Percentiles rank a stretch among this genome's conserved stretches.
These are phyloP conservation scores for Drosophila acutilabella DNA, from an alignment of 2,888 invertebrate species.

Conservation along the genomic window DNA sequence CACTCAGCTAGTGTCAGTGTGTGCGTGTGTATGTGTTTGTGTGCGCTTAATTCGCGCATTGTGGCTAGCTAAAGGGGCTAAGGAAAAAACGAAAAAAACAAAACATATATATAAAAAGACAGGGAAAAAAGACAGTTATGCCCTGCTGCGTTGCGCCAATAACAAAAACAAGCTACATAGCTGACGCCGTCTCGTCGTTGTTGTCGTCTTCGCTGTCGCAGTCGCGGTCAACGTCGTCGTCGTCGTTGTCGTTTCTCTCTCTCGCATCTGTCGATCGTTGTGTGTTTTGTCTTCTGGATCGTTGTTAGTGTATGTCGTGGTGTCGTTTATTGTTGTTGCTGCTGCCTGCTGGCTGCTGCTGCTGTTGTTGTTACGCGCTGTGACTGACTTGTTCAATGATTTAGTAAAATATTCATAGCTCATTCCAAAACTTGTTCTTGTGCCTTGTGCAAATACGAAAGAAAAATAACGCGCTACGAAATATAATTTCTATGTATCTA, in stretches of 20 bases:
- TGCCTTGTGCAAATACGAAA: slow-evolving; percentile 56
- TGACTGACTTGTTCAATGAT: slow-evolving; percentile 69
- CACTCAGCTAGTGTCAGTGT: slow-evolving; percentile 39
- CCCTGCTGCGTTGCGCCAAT: slow-evolving; percentile 72
- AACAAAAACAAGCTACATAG: slow-evolving; percentile 72
- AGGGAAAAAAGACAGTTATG: slow-evolving; percentile 71
- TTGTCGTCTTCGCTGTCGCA: slow-evolving; percentile 38
- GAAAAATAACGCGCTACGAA: slow-evolving; percentile 56
- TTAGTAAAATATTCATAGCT: slow-evolving; percentile 73
- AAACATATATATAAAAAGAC: slow-evolving; percentile 6
- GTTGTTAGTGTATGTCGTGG: slow-evolving; percentile 71
- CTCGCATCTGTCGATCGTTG: slow-evolving; percentile 65
- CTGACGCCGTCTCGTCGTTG: slow-evolving; percentile 58
- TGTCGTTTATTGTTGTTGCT: slow-evolving; percentile 58
- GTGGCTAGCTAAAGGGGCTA: slow-evolving; percentile 64
- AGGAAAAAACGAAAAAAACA: slow-evolving; percentile 34
- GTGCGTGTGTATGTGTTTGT: slow-evolving; percentile 32
- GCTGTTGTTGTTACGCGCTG: slow-evolving; percentile 71
- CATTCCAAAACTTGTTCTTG: slow-evolving; percentile 71
- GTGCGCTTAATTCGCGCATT: slow-evolving; percentile 72
- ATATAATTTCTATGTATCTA: slow-evolving; percentile 58
- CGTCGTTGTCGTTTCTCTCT: slow-evolving; percentile 42
- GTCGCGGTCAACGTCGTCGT: slow-evolving; percentile 22
- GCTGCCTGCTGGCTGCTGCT: slow-evolving; percentile 15
- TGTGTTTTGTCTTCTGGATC: slow-evolving; percentile 52